Conservation (phyloP, 2,113 vertebrate species). For the Sciurus niger region DNA sequence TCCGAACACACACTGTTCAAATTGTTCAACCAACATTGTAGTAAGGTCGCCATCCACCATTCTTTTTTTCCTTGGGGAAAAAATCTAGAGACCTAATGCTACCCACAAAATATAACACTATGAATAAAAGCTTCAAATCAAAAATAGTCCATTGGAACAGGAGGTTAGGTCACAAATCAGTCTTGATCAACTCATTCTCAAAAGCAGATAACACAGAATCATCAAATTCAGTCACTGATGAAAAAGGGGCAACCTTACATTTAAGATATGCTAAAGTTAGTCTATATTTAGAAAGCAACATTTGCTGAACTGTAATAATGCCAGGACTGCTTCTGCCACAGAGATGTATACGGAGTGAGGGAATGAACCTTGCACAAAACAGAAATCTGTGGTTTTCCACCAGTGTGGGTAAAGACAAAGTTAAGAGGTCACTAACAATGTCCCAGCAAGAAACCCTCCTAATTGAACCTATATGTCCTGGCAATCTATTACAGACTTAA, state of each 20-base stretch:
- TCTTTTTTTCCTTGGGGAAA: constrained; percentile 44
- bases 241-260: neutral
- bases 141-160: neutral
- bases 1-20: constrained; percentile 14
- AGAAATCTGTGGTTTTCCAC: neutral
- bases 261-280: neutral
- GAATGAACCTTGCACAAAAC: neutral
- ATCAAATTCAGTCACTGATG: neutral
- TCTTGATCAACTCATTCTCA: constrained; percentile 25
- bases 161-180: neutral
- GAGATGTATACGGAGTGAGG: neutral
- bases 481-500: neutral
- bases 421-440: neutral
- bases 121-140: neutral
- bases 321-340: neutral
- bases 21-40: neutral
- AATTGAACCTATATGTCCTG: no score
- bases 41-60: neutral
- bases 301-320: neutral
- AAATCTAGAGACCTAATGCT: neutral
- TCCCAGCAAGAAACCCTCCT: neutral
- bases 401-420: neutral
- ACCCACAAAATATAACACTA: neutral
- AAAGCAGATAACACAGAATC: neutral
- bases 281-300: constrained; percentile 13